Percentiles rank a stretch among this genome's conserved stretches.
These are phyloP conservation scores for Acleris holmiana DNA, from an alignment of 2,888 invertebrate species.

Conservation along the genomic window DNA sequence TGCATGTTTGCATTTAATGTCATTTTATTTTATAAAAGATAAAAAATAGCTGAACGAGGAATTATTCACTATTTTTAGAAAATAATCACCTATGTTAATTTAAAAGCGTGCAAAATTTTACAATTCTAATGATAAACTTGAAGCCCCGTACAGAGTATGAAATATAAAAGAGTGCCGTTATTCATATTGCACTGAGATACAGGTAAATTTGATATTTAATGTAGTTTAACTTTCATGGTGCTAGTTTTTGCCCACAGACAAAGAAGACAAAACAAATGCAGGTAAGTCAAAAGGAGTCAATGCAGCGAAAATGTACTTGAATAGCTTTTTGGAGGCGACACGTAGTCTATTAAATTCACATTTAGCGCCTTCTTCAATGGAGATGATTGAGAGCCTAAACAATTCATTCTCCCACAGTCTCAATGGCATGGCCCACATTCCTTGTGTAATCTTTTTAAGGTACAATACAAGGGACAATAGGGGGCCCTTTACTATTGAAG, in stretches of 20 bases:
- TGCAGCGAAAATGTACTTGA: slow-evolving; percentile 68
- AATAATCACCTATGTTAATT: neutral
- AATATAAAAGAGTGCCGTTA: neutral
- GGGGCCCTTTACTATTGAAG: slow-evolving; percentile 65
- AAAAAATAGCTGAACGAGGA: too few species aligned
- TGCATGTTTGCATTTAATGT: too few species aligned
- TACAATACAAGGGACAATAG: slow-evolving; percentile 72
- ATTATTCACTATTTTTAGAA: too few species aligned
- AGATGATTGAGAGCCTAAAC: slow-evolving; percentile 80
- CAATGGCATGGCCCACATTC: slow-evolving; percentile 79
- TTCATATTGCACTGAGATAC: slow-evolving; percentile 11
- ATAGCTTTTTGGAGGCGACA: slow-evolving; percentile 76
- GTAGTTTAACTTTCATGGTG: slow-evolving; percentile 24
- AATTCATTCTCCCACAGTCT: slow-evolving; percentile 70
- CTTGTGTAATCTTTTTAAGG: slow-evolving; percentile 75
- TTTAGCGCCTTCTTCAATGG: slow-evolving; percentile 80
- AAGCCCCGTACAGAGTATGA: neutral
- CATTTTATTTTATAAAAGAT: too few species aligned
- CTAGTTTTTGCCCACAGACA: slow-evolving; percentile 43
- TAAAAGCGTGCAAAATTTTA: neutral
- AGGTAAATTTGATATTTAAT: slow-evolving; percentile 29
- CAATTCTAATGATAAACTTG: neutral
- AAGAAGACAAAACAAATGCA: slow-evolving; percentile 50
- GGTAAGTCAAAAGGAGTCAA: slow-evolving; percentile 64
- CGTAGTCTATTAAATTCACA: slow-evolving; percentile 80